Evolutionary conservation across 2,797 vertebrate genomes (phyloP).

Genomic region (Astyanax mexicanus): DNA sequence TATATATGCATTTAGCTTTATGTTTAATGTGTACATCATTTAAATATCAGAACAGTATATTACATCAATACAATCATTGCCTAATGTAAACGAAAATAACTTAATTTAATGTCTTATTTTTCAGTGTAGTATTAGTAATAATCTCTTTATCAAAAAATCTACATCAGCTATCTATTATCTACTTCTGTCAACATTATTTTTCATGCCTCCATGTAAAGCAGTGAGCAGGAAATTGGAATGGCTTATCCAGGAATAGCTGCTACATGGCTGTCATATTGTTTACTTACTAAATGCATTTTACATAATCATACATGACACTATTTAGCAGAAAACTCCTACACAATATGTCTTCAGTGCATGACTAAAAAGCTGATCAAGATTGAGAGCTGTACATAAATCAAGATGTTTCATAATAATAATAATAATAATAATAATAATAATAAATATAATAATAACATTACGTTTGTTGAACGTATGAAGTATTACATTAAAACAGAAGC

Average conservation of each 20-base stretch:
- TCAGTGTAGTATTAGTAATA: not conserved
- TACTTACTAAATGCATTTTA: not conserved
- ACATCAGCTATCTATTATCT: not conserved
- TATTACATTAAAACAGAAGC: not conserved
- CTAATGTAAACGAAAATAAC: too few species aligned
- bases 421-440: too few species aligned
- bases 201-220: not conserved
- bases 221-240: conserved; percentile 1
- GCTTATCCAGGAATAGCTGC: not conserved
- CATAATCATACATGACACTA: not conserved
- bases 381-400: not conserved
- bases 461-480: not conserved
- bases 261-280: not conserved
- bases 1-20: not conserved
- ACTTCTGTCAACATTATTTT: not conserved
- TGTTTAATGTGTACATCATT: not conserved
- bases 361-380: not conserved
- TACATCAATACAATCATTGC: not conserved
- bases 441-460: not conserved
- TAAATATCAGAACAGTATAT: not conserved
- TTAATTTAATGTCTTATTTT: not conserved
- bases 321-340: not conserved
- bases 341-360: not conserved
- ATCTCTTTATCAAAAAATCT: not conserved
- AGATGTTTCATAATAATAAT: too few species aligned